Evolutionary conservation across 2,888 invertebrate species (phyloP), one percentile per base, ranked within the genome.

Genomic region (Thereva nobilitata): DNA sequence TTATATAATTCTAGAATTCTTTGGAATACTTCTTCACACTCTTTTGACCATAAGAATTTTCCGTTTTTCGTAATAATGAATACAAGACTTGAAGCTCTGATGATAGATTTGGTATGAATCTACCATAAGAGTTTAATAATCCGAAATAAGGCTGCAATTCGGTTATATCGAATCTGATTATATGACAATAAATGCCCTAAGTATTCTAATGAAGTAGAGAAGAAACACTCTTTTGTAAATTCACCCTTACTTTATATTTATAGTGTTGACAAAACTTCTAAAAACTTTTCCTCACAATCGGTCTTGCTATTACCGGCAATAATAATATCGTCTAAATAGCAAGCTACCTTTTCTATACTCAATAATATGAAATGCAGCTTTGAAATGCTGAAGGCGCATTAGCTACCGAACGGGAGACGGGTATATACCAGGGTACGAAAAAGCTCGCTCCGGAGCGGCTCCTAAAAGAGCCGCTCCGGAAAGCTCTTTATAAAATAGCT

Each of bases 71-170:
- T 40, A 65, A 42, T 52, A 73, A 64, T 12, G 70, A 56, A 40
- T 73, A 71, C 37, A 73, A 66, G 9, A 66, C 50, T 38, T 66
- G 55, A 63, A 70, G 68, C 56, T 67, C 59, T 1, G 67, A 12
- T n/a, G 70, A 56, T 40, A 67, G 54, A 47, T 61, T 59, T 10
- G 70, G 70, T 47, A 71, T 59, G 59, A 68, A 70, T 37, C 50
- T 47, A 47, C 53, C 52, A 38, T 70, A 70, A 66, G 53, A 70
- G 38, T 70, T 71, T 7, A 70, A 8, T 12, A 70, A 44, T 1
- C 70, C 68, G 50, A 71, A 66, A 44, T 66, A 71, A 52, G 65
- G 50, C 47, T 69, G 67, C 9, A 71, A 53, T 23, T 71, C 69
- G 4, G 42, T 53, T 9, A 67, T n/a, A 67, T 53, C 53, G 42